Conservation (phyloP, 1,140 invertebrate species). For the Drosophila murphyi region DNA sequence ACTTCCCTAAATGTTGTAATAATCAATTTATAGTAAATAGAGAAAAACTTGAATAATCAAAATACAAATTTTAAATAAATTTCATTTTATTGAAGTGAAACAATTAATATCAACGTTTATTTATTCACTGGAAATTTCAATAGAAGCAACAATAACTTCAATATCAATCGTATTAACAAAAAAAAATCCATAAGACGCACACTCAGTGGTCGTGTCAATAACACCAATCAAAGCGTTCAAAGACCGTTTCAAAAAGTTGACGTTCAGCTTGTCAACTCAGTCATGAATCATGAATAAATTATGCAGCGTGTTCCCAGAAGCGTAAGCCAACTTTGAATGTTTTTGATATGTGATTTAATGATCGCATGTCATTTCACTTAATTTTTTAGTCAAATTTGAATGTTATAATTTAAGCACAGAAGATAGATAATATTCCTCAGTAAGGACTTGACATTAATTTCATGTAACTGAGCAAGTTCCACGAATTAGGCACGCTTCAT, state of each 20-base stretch:
- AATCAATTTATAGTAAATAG: slow-evolving; percentile 18
- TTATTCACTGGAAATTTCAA: slow-evolving; percentile 13
- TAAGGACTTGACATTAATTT: not conserved
- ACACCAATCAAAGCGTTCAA: slow-evolving; percentile 62
- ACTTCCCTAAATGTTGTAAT: slow-evolving; percentile 35
- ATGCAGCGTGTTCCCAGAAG: slow-evolving; percentile 41
- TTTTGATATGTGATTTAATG: not conserved
- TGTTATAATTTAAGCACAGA: too few species aligned
- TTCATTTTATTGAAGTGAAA: slow-evolving; percentile 36
- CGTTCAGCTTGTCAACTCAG: slow-evolving; percentile 33
- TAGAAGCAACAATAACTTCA: not conserved
- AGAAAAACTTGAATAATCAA: slow-evolving; percentile 46
- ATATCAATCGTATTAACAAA: not conserved
- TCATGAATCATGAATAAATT: slow-evolving; percentile 20
- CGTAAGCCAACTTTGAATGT: not conserved
- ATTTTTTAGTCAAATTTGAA: too few species aligned
- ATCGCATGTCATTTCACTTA: too few species aligned
- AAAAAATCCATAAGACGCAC: slow-evolving; percentile 1
- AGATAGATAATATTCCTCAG: too few species aligned
- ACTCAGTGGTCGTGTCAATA: slow-evolving; percentile 56
- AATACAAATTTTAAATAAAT: slow-evolving; percentile 46
- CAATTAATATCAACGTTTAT: not conserved
- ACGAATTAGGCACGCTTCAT: not conserved
- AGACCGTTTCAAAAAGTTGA: slow-evolving; percentile 49
- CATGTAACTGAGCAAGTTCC: too few species aligned